Conservation (phyloP, 1,140 invertebrate species). For the Drosophila bifasciata region DNA sequence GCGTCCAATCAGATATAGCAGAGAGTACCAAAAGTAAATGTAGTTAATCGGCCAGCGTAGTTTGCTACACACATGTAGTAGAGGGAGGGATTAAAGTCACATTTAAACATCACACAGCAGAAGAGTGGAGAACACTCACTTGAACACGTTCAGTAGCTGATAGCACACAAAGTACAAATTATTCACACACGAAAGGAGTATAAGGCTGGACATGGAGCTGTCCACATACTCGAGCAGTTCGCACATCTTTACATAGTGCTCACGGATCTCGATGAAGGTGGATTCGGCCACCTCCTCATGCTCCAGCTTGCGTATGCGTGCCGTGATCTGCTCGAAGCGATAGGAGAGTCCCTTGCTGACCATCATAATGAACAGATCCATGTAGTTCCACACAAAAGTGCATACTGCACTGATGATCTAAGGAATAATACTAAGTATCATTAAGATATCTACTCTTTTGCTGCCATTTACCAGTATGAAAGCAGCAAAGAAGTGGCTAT, state of each 20-base stretch:
- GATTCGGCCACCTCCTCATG: slow-evolving; percentile 85
- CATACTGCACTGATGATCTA: slow-evolving; percentile 66
- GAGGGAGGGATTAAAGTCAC: neutral
- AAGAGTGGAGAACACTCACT: slow-evolving; percentile 84
- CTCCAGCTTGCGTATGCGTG: slow-evolving; percentile 65
- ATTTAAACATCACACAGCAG: no score
- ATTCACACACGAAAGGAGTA: slow-evolving; percentile 88
- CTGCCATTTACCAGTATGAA: slow-evolving; percentile 56
- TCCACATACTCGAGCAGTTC: slow-evolving; percentile 86
- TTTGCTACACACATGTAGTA: slow-evolving; percentile 61
- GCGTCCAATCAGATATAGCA: slow-evolving; percentile 86
- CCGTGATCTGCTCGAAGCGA: slow-evolving; percentile 87
- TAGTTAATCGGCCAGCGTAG: slow-evolving; percentile 84
- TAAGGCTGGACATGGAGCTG: slow-evolving; percentile 86
- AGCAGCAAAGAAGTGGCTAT: slow-evolving; percentile 33
- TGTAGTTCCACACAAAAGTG: slow-evolving; percentile 89
- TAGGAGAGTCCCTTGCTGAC: slow-evolving; percentile 86
- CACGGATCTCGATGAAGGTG: slow-evolving; percentile 86
- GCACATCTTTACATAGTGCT: slow-evolving; percentile 87
- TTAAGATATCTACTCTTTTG: neutral
- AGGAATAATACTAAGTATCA: no score
- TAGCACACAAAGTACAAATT: slow-evolving; percentile 90
- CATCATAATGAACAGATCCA: slow-evolving; percentile 88
- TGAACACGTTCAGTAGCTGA: slow-evolving; percentile 89
- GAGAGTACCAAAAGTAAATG: slow-evolving; percentile 87